Percentiles rank a stretch among this genome's conserved stretches.
Evolutionary conservation across 2,888 invertebrate species (phyloP).

Genomic region (Platycheirus albimanus): DNA sequence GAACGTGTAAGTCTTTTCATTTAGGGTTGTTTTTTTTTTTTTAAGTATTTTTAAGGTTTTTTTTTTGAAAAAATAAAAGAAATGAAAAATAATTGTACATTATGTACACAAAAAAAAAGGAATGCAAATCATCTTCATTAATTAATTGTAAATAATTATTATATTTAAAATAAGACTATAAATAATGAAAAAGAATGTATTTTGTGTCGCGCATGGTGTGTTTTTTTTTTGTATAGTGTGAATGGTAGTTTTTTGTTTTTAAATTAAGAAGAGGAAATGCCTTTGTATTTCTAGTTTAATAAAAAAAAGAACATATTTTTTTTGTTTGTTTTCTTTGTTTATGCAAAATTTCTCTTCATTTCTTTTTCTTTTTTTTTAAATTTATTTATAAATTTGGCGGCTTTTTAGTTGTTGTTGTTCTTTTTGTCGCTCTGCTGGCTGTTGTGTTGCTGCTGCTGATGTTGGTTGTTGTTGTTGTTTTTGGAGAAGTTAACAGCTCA

Average conservation of each 20-base stretch:
- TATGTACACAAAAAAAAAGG: conserved; percentile 61
- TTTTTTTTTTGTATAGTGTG: conserved; percentile 45
- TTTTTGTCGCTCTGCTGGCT: conserved; percentile 43
- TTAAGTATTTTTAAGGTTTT: conserved; percentile 65
- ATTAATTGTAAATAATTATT: conserved; percentile 68
- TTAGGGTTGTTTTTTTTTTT: no score
- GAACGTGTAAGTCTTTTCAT: conserved; percentile 74
- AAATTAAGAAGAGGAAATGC: conserved; percentile 62
- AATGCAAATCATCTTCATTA: conserved; percentile 65
- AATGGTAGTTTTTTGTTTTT: conserved; percentile 50
- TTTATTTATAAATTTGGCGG: conserved; percentile 67
- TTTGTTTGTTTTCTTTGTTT: conserved; percentile 77
- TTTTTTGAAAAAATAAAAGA: conserved; percentile 48
- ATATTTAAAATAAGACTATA: conserved; percentile 69
- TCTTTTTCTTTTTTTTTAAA: conserved; percentile 33
- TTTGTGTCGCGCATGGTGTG: conserved; percentile 56
- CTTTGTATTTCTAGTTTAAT: conserved; percentile 57
- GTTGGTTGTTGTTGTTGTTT: conserved; percentile 42
- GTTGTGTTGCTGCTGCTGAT: conserved; percentile 11
- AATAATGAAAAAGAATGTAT: conserved; percentile 73
- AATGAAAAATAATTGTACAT: conserved; percentile 69
- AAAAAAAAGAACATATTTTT: conserved; percentile 75
- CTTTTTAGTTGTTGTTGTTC: conserved; percentile 33
- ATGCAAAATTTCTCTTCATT: conserved; percentile 66
- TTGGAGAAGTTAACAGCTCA: conserved; percentile 39